Base-by-base conservation (phyloP, 2,797 vertebrate genomes). In the Novumbra hubbsi region DNA sequence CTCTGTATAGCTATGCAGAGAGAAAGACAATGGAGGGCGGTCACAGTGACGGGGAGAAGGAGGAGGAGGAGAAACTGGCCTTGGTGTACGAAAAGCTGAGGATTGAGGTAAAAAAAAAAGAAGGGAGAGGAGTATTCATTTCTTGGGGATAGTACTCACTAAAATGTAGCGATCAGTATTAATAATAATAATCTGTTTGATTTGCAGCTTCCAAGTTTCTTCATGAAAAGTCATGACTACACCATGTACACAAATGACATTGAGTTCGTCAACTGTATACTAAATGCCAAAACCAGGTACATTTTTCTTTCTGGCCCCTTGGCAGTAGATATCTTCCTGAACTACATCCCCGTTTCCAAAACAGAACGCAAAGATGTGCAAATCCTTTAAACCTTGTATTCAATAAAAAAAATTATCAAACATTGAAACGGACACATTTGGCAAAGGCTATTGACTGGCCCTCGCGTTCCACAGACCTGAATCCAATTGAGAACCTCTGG, bases 241-340 rank as follows among this genome's bases (percentile, higher is more conserved):
- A 80, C 72, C 65, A 91, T 98, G 74, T 98, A 98, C 84, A 93
- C 95, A 0, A 79, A 71, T 1, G 94, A 98, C 41, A 57, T 98
- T 50, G 96, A 96, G 68, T 98, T 98, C 84, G 90, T 97, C 90
- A 96, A 95, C 28, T 93, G 91, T 68, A 88, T 94, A 71, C 78
- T 97, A 28, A 93, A 93, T 32, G 85, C 92, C 0, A 95, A 88
- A 72, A 96, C 94, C 77, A 95, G 94, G 96, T 97, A 83, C 72
- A 83, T 79, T 19, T 38, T 65, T 16, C 63, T 65, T 63, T 24
- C 63, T 65, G 30, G 12, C 63, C 34, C 16, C 63, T 65, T 55
- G n/a, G n/a, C n/a, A 21, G 16, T n/a, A n/a, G 19, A 19, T 55
- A 19, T 17, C 5, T 55, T n/a, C 19, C 19, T 2, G 50, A 55